Percentiles rank a stretch among this genome's conserved stretches.
Conservation (phyloP, 2,888 invertebrate genomes). For the Fragum whitleyi region DNA sequence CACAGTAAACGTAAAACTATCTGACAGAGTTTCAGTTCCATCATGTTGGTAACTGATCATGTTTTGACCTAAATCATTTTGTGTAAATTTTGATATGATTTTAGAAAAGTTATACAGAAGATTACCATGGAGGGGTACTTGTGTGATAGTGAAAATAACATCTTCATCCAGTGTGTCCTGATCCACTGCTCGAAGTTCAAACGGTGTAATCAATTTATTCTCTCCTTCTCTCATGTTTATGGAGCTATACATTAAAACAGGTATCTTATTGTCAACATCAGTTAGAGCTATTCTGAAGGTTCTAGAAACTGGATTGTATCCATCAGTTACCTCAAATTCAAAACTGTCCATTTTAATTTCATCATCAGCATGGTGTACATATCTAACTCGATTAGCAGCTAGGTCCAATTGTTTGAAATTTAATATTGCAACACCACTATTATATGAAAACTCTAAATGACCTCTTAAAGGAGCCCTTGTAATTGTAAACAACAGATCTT, state of each 20-base stretch:
- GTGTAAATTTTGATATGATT: conserved; percentile 80
- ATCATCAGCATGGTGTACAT: conserved; percentile 82
- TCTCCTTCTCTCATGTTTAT: conserved; percentile 82
- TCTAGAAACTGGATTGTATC: conserved; percentile 81
- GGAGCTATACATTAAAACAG: conserved; percentile 81
- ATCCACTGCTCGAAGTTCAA: conserved; percentile 84
- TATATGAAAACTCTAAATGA: conserved; percentile 80
- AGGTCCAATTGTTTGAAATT: conserved; percentile 84
- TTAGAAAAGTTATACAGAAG: conserved; percentile 78
- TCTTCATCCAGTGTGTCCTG: conserved; percentile 80
- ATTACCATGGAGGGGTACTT: conserved; percentile 83
- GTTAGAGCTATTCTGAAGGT: conserved; percentile 84
- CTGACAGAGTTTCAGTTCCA: conserved; percentile 83
- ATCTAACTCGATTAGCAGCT: conserved; percentile 84
- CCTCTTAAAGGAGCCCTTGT: conserved; percentile 83
- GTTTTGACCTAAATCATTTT: conserved; percentile 81
- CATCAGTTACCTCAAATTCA: conserved; percentile 85
- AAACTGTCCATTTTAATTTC: conserved; percentile 85
- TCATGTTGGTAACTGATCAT: conserved; percentile 84
- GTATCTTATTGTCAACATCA: conserved; percentile 84
- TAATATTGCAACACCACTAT: conserved; percentile 79
- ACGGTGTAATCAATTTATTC: conserved; percentile 83
- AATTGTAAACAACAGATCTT: conserved; percentile 80
- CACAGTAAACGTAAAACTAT: conserved; percentile 83
- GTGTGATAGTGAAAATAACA: conserved; percentile 81